Percentiles rank a stretch among this genome's conserved stretches.
Conservation (phyloP, 2,888 invertebrate genomes). For the Mechanitis messenoides region DNA sequence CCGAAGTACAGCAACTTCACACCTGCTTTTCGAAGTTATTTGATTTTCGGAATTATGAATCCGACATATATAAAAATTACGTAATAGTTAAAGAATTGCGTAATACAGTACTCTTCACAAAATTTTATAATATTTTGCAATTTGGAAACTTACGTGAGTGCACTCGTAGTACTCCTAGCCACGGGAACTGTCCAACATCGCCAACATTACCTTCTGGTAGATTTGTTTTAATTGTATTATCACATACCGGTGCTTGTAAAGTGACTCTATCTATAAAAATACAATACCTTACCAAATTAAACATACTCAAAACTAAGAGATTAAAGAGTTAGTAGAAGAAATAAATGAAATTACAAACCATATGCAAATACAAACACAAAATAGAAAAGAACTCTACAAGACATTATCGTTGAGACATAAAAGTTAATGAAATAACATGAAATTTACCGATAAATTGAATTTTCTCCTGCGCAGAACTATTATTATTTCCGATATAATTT, state of each 20-base stretch:
- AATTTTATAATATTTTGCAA: neutral
- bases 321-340: neutral
- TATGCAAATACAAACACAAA: neutral
- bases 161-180: conserved; percentile 50
- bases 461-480: too few relatives aligned
- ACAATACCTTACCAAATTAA: too few relatives aligned
- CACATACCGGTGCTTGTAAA: conserved; percentile 9
- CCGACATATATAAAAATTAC: too few relatives aligned
- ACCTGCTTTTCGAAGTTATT: too few relatives aligned
- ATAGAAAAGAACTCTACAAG: neutral
- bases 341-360: neutral
- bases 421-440: neutral
- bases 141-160: conserved; percentile 42
- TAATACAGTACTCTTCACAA: too few relatives aligned
- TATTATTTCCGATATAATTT: too few relatives aligned
- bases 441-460: neutral
- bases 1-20: too few relatives aligned
- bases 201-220: conserved; percentile 33
- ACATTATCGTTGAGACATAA: neutral
- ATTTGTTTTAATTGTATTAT: conserved; percentile 8
- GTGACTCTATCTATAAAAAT: neutral
- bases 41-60: too few relatives aligned
- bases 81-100: too few relatives aligned
- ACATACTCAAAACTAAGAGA: too few relatives aligned
- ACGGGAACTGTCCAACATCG: conserved; percentile 39